These are phyloP conservation scores for Olivierus martensii DNA, from an alignment of 1,140 invertebrate genomes.

Conservation along the genomic window DNA sequence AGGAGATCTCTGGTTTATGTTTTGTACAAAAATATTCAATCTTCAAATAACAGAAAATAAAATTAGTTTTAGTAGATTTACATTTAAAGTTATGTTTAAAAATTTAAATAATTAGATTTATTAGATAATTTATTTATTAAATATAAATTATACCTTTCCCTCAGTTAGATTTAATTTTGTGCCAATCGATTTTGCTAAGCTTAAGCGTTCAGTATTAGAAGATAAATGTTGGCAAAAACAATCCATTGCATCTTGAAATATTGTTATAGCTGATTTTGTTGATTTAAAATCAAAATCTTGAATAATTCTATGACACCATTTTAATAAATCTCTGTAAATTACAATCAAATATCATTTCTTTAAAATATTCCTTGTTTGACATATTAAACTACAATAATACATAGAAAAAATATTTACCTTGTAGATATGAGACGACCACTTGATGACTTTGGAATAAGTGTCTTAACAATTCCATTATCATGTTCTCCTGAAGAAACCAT, in stretches of 20 bases:
- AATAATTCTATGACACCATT: conserved; percentile 70
- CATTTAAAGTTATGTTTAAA: background rate
- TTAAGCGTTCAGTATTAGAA: conserved; percentile 39
- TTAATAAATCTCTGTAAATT: conserved; percentile 57
- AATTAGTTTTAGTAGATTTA: background rate
- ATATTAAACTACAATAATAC: background rate
- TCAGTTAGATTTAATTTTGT: conserved; percentile 67
- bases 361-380: too few species aligned
- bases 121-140: background rate
- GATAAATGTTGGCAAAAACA: conserved; percentile 68
- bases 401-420: conserved; percentile 31
- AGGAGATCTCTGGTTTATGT: conserved; percentile 59
- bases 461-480: conserved; percentile 26
- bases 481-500: conserved; percentile 49
- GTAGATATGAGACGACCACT: conserved; percentile 26
- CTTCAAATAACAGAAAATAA: conserved; percentile 19
- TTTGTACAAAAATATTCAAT: conserved; percentile 61
- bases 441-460: background rate
- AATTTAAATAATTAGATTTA: background rate
- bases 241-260: conserved; percentile 81
- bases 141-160: conserved; percentile 38
- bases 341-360: too few species aligned
- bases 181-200: conserved; percentile 55
- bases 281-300: conserved; percentile 58
- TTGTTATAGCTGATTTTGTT: conserved; percentile 52